phyloP scores from a whole-genome alignment of 2,888 invertebrate genomes.

The Dryobota labecula region DNA sequence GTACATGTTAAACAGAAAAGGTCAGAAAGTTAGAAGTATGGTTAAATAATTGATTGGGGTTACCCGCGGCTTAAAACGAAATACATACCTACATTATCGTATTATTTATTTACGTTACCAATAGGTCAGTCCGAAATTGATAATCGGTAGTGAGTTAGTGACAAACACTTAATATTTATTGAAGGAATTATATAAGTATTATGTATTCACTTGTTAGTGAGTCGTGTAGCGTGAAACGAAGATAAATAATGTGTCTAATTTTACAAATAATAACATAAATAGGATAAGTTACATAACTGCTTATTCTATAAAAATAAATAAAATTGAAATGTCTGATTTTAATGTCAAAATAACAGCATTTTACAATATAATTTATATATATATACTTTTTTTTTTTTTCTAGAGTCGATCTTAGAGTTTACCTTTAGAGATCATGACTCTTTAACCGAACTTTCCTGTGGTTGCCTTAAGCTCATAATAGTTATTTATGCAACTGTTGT shows the following conservation, averaged over 20 bases:
- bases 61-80: background rate
- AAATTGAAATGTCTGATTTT: too few species aligned
- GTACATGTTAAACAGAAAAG: background rate
- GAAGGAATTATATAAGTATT: conserved; percentile 31
- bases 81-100: background rate
- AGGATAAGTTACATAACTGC: background rate
- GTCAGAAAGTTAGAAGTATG: background rate
- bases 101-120: conserved; percentile 36
- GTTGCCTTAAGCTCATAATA: too few species aligned
- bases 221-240: conserved; percentile 8
- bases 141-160: background rate
- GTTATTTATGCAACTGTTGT: too few species aligned
- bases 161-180: conserved; percentile 38
- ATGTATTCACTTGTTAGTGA: background rate
- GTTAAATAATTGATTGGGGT: conserved; percentile 27
- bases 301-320: too few species aligned
- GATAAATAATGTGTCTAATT: background rate
- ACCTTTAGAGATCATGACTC: too few species aligned
- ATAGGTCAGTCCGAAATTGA: conserved; percentile 32
- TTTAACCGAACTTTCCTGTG: too few species aligned
- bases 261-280: background rate
- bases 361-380: too few species aligned
- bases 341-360: too few species aligned
- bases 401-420: too few species aligned
- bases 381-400: too few species aligned